Percentiles rank a stretch among this genome's conserved stretches.
phyloP scores from a whole-genome alignment of 2,888 invertebrate genomes.

The Schizotus pectinicornis region DNA sequence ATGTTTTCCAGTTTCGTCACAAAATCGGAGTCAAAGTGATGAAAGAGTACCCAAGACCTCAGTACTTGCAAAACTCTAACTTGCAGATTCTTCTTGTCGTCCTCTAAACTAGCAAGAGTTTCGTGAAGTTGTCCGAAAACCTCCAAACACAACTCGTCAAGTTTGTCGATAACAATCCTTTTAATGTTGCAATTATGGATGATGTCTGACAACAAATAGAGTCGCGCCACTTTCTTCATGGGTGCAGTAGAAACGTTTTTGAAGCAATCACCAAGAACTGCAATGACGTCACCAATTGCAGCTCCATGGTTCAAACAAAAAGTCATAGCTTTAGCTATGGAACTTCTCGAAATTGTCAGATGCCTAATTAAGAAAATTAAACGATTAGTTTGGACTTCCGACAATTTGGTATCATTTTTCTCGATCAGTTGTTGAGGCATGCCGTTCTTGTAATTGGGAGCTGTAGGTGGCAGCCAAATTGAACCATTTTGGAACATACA shows the following conservation, averaged over 20 bases:
- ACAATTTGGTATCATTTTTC: conserved; percentile 70
- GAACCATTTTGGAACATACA: conserved; percentile 96
- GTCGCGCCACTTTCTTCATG: conserved; percentile 84
- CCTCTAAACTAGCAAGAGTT: conserved; percentile 72
- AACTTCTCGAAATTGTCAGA: conserved; percentile 75
- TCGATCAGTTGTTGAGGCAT: conserved; percentile 91
- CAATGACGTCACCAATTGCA: conserved; percentile 90
- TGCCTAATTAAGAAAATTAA: conserved; percentile 86
- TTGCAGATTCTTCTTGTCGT: conserved; percentile 92
- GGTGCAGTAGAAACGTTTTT: conserved; percentile 70
- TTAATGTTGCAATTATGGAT: conserved; percentile 92
- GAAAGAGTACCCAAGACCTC: conserved; percentile 96
- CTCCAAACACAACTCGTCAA: conserved; percentile 67
- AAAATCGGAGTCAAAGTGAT: conserved; percentile 83
- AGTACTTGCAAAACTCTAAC: conserved; percentile 84
- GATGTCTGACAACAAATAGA: conserved; percentile 95
- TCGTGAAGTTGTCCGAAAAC: conserved; percentile 77
- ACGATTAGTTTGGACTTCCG: conserved; percentile 82
- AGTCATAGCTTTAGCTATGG: conserved; percentile 92
- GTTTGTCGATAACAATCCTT: conserved; percentile 71
- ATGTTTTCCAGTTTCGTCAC: conserved; percentile 80
- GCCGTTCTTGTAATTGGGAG: conserved; percentile 90
- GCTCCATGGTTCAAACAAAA: conserved; percentile 97
- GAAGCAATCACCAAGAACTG: conserved; percentile 86
- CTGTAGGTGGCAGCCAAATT: conserved; percentile 93